A percentile compares a stretch with the other conserved stretches of the same genome.
Evolutionary conservation across 2,113 vertebrate species (phyloP).

Genomic region (Engystomops pustulosus): DNA sequence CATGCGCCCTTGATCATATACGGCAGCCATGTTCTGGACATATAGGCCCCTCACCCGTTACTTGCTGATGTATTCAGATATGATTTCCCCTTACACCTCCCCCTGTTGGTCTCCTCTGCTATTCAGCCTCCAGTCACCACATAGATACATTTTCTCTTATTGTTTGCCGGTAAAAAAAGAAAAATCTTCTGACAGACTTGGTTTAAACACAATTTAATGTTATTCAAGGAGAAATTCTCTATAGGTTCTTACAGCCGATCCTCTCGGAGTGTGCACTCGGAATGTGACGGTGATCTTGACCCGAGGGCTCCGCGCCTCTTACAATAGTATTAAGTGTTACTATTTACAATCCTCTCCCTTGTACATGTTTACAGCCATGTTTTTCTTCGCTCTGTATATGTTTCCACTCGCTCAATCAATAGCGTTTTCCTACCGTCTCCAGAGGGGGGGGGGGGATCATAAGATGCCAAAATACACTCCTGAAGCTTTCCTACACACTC

Average conservation of each 20-base stretch:
- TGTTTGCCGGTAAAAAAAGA: too few relatives aligned
- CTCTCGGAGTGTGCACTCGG: background rate
- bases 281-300: background rate
- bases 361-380: conserved; percentile 38
- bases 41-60: too few relatives aligned
- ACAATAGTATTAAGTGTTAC: background rate
- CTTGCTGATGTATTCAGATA: too few relatives aligned
- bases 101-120: too few relatives aligned
- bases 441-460: background rate
- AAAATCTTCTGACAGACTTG: too few relatives aligned
- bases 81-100: too few relatives aligned
- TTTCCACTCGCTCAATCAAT: conserved; percentile 24
- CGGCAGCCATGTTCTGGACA: too few relatives aligned
- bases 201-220: too few relatives aligned
- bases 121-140: too few relatives aligned
- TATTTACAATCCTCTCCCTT: background rate
- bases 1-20: too few relatives aligned
- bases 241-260: background rate
- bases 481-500: background rate
- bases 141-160: too few relatives aligned
- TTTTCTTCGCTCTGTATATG: background rate
- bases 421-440: background rate
- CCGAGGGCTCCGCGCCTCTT: background rate
- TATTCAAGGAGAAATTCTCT: background rate
- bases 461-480: conserved; percentile 25